Evolutionary conservation across 2,888 invertebrate genomes (phyloP).

Genomic region (Erpobdella octoculata): DNA sequence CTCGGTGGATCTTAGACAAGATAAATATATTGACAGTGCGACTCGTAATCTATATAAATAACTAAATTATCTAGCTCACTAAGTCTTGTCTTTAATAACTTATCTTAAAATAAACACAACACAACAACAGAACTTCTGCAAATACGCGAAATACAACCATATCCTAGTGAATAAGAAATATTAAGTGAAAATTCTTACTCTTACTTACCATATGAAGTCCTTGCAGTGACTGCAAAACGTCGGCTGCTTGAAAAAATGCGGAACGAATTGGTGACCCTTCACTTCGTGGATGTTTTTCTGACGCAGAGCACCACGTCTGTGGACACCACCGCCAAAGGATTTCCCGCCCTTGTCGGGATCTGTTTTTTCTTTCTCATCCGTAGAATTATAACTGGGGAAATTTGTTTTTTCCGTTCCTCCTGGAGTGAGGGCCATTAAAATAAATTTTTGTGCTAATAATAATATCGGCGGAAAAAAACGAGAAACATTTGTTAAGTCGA

Average conservation of each 20-base stretch:
- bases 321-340: conserved; percentile 16
- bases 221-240: conserved; percentile 99
- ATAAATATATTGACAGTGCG: no score
- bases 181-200: neutral
- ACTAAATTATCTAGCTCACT: no score
- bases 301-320: conserved; percentile 75
- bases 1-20: no score
- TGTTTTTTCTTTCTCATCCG: no score
- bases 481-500: no score
- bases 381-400: neutral
- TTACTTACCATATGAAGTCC: conserved; percentile 98
- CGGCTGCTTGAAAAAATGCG: conserved; percentile 98
- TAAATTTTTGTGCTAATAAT: no score
- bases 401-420: neutral
- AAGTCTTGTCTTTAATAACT: neutral
- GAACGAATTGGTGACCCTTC: conserved; percentile 98
- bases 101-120: neutral
- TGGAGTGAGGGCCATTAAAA: no score
- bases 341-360: no score
- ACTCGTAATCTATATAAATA: no score
- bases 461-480: no score
- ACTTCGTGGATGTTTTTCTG: conserved; percentile 99
- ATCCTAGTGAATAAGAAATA: neutral
- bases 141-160: no score
- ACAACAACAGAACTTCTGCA: neutral